Conservation (phyloP, 2,888 invertebrate species). For the Vanessa cardui region DNA sequence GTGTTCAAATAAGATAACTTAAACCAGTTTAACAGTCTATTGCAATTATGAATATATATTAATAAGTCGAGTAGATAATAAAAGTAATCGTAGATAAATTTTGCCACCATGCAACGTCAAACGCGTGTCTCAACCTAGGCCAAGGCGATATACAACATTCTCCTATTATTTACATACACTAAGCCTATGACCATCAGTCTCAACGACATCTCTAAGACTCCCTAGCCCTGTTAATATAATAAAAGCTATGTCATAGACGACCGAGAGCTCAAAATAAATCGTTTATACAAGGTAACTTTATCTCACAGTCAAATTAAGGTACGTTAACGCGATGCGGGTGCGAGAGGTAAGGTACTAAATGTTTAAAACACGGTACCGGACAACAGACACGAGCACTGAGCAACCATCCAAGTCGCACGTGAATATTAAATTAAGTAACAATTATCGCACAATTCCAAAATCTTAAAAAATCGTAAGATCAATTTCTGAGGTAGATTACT, state of each 20-base stretch:
- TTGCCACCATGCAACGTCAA: slow-evolving; percentile 72
- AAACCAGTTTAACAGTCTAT: slow-evolving; percentile 55
- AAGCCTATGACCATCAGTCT: slow-evolving; percentile 82
- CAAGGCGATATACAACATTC: slow-evolving; percentile 77
- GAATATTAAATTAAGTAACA: slow-evolving; percentile 79
- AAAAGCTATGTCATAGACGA: slow-evolving; percentile 69
- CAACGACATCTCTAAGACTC: slow-evolving; percentile 75
- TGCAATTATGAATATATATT: slow-evolving; percentile 53
- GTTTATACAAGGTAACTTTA: slow-evolving; percentile 76
- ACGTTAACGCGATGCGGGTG: slow-evolving; percentile 61
- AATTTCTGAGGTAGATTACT: slow-evolving; percentile 80
- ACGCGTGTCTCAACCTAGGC: slow-evolving; percentile 78
- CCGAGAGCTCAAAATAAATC: slow-evolving; percentile 73
- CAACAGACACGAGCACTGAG: slow-evolving; percentile 67
- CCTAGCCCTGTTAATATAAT: slow-evolving; percentile 71
- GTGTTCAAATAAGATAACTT: slow-evolving; percentile 68
- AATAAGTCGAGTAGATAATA: slow-evolving; percentile 50
- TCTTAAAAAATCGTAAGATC: slow-evolving; percentile 81
- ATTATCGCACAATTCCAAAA: slow-evolving; percentile 76
- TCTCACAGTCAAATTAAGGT: slow-evolving; percentile 75
- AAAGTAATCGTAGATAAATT: slow-evolving; percentile 41
- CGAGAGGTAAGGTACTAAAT: slow-evolving; percentile 63
- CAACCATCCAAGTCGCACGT: slow-evolving; percentile 76
- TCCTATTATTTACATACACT: slow-evolving; percentile 81
- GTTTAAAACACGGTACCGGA: slow-evolving; percentile 69